These are phyloP conservation scores for Henicopernis longicauda DNA, from an alignment of 2,113 vertebrate species.

Conservation along the genomic window DNA sequence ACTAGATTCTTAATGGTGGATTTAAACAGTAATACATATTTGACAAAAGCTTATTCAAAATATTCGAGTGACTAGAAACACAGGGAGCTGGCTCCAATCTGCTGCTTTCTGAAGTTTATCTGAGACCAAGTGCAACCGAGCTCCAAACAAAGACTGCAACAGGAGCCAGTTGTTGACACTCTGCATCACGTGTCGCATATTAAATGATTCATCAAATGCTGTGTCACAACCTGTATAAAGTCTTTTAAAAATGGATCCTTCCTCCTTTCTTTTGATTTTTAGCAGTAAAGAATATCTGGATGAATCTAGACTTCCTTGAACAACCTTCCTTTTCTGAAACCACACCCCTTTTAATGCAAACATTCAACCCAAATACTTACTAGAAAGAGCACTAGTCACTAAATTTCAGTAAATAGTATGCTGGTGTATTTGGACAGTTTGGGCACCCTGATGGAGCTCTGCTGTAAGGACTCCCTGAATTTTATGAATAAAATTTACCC, in stretches of 20 bases:
- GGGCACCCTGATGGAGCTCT: background rate
- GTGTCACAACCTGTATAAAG: conserved; percentile 43
- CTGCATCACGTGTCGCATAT: background rate
- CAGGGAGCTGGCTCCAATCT: background rate
- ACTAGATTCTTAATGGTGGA: background rate
- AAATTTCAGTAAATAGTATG: background rate
- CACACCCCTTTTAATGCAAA: background rate
- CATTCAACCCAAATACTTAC: background rate
- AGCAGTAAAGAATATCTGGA: background rate
- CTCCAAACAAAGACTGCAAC: conserved; percentile 40
- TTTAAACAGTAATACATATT: background rate
- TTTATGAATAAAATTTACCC: background rate
- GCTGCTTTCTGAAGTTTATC: conserved; percentile 10
- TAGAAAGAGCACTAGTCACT: background rate
- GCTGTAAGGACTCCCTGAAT: background rate
- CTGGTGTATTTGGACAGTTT: background rate
- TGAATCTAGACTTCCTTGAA: background rate
- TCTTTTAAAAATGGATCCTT: background rate
- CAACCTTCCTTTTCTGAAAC: background rate
- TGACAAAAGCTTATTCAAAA: background rate
- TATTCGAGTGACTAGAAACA: background rate
- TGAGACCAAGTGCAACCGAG: background rate
- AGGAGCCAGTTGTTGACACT: conserved; percentile 43
- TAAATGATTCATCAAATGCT: conserved; percentile 59
- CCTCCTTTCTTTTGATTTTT: background rate